A percentile compares a stretch with the other conserved stretches of the same genome.
Evolutionary conservation across 1,140 invertebrate species (phyloP).

Genomic region (Adoxophyes honmai): DNA sequence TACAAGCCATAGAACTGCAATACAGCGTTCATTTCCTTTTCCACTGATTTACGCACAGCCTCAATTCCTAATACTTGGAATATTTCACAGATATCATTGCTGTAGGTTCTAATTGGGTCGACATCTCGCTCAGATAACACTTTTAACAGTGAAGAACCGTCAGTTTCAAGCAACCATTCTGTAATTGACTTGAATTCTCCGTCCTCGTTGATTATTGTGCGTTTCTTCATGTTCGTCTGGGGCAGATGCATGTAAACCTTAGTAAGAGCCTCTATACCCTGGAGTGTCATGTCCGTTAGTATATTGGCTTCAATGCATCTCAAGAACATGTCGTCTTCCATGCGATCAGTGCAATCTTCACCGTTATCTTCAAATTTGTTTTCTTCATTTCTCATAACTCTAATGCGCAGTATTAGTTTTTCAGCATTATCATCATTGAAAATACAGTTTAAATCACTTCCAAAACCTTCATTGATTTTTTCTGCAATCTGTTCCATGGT

Average conservation of each 20-base stretch:
- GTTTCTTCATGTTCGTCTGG: conserved; percentile 98
- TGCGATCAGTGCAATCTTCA: conserved; percentile 98
- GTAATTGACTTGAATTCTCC: conserved; percentile 99
- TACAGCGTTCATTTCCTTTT: conserved; percentile 99
- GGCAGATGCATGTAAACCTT: conserved; percentile 99
- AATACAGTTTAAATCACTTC: conserved; percentile 99
- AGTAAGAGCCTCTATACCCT: conserved; percentile 93
- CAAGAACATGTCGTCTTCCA: conserved; percentile 99
- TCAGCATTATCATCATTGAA: conserved; percentile 99
- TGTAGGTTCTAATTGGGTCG: conserved; percentile 97
- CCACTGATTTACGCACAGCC: conserved; percentile 99
- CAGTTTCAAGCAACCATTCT: conserved; percentile 99
- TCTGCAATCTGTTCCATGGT: conserved; percentile 99
- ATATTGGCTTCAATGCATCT: conserved; percentile 99
- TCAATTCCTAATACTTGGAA: conserved; percentile 99
- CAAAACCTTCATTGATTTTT: conserved; percentile 99
- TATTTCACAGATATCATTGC: conserved; percentile 99
- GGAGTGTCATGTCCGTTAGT: conserved; percentile 98
- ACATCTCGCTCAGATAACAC: conserved; percentile 98
- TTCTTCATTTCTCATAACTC: conserved; percentile 98
- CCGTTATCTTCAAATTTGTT: conserved; percentile 91
- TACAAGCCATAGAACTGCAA: conserved; percentile 99
- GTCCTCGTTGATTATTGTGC: conserved; percentile 97
- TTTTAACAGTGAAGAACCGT: conserved; percentile 98
- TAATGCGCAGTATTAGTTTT: conserved; percentile 97